phyloP scores from a whole-genome alignment of 2,113 vertebrate genomes.

The Carassius auratus region DNA sequence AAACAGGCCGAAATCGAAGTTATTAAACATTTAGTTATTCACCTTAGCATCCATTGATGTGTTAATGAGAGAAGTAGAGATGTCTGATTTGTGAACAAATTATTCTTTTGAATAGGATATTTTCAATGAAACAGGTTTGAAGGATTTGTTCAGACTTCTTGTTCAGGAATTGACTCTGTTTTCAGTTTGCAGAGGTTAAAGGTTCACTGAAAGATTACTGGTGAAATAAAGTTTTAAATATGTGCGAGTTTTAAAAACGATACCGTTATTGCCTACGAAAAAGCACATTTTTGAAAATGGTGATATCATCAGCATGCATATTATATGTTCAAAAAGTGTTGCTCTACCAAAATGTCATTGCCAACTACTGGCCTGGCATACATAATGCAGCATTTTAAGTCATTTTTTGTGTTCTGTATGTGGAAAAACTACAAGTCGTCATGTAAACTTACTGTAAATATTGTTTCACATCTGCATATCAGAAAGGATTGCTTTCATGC shows the following conservation, averaged over 20 bases:
- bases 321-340: no score
- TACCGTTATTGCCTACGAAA: no score
- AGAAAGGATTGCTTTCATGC: not conserved
- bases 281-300: no score
- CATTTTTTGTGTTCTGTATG: no score
- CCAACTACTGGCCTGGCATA: no score
- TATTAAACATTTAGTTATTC: not conserved
- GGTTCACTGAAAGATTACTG: not conserved
- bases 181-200: not conserved
- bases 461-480: not conserved
- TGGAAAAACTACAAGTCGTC: no score
- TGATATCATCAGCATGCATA: no score
- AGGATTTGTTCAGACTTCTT: not conserved
- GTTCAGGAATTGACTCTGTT: not conserved
- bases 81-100: not conserved
- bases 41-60: not conserved
- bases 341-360: no score
- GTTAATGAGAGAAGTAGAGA: not conserved
- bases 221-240: no score
- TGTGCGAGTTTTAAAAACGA: no score
- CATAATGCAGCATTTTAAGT: no score
- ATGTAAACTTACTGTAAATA: not conserved
- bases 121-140: not conserved
- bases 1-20: not conserved
- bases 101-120: not conserved